Conservation (phyloP, 2,113 vertebrate genomes). For the Myxocyprinus asiaticus region DNA sequence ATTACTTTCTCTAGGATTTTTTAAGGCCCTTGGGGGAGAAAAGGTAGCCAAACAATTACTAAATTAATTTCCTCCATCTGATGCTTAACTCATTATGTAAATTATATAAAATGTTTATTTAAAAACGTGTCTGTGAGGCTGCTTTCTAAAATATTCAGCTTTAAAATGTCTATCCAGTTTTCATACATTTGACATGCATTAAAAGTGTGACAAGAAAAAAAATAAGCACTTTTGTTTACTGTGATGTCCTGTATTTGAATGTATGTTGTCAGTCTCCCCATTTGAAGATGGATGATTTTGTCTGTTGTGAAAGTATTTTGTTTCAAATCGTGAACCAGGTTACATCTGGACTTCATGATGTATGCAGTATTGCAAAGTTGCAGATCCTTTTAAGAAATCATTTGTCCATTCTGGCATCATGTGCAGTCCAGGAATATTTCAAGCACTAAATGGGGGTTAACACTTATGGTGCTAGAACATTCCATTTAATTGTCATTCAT, state of each 20-base stretch:
- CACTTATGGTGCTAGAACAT: not conserved
- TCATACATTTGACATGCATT: constrained; percentile 7
- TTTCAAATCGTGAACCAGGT: too few relatives aligned
- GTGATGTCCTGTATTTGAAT: constrained; percentile 29
- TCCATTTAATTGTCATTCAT: not conserved
- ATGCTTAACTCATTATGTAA: constrained; percentile 4
- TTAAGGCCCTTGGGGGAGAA: not conserved
- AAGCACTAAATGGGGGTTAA: constrained; percentile 9
- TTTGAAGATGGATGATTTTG: constrained; percentile 5
- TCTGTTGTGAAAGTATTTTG: not conserved
- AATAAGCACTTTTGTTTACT: constrained; percentile 1
- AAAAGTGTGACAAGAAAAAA: not conserved
- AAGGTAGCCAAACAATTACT: not conserved
- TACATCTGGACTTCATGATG: not conserved
- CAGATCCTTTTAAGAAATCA: not conserved
- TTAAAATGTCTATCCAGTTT: not conserved
- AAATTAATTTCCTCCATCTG: not conserved
- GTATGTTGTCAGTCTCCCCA: not conserved
- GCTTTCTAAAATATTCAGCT: not conserved
- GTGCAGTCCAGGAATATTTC: not conserved
- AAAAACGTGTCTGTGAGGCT: not conserved
- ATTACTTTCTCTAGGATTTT: constrained; percentile 26
- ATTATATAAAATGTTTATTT: not conserved
- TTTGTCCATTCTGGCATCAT: not conserved
- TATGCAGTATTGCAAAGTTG: not conserved